Evolutionary conservation across 2,888 invertebrate genomes (phyloP).

Genomic region (Ochropacha duplaris): DNA sequence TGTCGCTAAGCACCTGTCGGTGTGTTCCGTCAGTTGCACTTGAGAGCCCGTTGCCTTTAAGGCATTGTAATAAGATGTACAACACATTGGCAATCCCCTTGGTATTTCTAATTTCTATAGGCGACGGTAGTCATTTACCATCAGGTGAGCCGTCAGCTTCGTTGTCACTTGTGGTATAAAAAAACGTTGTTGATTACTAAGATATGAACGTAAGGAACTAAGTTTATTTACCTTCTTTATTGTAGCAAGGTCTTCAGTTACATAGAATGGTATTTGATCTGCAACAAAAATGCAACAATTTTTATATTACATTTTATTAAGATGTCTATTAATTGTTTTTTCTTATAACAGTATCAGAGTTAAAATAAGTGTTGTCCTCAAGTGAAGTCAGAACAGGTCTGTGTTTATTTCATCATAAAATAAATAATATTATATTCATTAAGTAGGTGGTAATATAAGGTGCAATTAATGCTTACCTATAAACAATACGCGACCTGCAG

Average conservation of each 20-base stretch:
- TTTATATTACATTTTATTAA: background rate
- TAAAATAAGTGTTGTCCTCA: constrained; percentile 43
- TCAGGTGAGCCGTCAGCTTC: too few species aligned
- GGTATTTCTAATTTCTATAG: too few species aligned
- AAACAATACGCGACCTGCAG: background rate
- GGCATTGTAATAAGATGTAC: too few species aligned
- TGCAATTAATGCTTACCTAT: background rate
- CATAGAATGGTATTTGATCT: background rate
- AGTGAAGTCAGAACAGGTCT: constrained; percentile 66
- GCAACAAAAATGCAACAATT: background rate
- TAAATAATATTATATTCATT: background rate
- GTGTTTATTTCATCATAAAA: constrained; percentile 49
- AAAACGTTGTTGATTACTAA: too few species aligned
- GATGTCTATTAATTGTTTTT: background rate
- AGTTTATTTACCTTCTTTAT: background rate
- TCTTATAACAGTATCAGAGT: constrained; percentile 20
- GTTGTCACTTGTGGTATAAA: too few species aligned
- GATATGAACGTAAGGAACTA: background rate
- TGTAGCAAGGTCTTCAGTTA: background rate
- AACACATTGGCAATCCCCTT: too few species aligned
- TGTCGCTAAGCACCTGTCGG: too few species aligned
- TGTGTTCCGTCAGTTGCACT: too few species aligned
- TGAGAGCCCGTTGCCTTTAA: too few species aligned
- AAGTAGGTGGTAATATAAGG: too few species aligned
- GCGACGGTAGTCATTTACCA: too few species aligned